A percentile compares a stretch with the other conserved stretches of the same genome.
Conservation (phyloP, 2,888 invertebrate genomes). For the Andrena bucephala region DNA sequence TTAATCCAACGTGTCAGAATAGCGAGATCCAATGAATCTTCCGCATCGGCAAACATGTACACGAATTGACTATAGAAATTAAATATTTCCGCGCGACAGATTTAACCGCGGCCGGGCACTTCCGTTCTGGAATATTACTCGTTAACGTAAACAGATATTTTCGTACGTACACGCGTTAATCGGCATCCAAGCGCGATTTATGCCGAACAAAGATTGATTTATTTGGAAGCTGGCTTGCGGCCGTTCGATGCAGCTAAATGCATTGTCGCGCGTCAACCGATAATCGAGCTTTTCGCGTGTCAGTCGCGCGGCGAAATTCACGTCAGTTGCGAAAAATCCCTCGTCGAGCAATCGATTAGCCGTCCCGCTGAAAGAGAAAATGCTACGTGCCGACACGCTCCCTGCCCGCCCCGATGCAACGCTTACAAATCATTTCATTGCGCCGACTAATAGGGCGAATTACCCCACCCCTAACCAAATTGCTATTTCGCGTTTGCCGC, state of each 20-base stretch:
- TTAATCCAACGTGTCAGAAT: not conserved
- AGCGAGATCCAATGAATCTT: constrained; percentile 7
- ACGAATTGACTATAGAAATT: not conserved
- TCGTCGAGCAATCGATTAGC: constrained; percentile 30
- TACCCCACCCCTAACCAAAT: constrained; percentile 12
- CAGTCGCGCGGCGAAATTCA: constrained; percentile 30
- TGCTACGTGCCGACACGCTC: not conserved
- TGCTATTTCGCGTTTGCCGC: constrained; percentile 20
- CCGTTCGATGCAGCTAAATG: constrained; percentile 25
- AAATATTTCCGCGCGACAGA: not conserved
- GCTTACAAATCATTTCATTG: constrained; percentile 32
- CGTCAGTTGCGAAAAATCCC: constrained; percentile 41
- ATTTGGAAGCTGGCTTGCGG: constrained; percentile 30
- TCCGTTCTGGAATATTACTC: not conserved
- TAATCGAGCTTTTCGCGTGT: constrained; percentile 47
- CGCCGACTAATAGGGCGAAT: constrained; percentile 5
- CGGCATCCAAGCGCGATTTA: constrained; percentile 11
- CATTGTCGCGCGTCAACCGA: constrained; percentile 31
- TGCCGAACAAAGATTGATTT: constrained; percentile 45
- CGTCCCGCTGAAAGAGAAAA: constrained; percentile 30
- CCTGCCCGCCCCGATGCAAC: not conserved
- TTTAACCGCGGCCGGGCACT: not conserved
- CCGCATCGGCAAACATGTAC: constrained; percentile 12
- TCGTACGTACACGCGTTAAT: not conserved
- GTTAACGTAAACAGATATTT: constrained; percentile 25